Percentiles rank a stretch among this genome's conserved stretches.
These are phyloP conservation scores for Homarus americanus DNA, from an alignment of 1,140 invertebrate genomes.

Conservation along the genomic window DNA sequence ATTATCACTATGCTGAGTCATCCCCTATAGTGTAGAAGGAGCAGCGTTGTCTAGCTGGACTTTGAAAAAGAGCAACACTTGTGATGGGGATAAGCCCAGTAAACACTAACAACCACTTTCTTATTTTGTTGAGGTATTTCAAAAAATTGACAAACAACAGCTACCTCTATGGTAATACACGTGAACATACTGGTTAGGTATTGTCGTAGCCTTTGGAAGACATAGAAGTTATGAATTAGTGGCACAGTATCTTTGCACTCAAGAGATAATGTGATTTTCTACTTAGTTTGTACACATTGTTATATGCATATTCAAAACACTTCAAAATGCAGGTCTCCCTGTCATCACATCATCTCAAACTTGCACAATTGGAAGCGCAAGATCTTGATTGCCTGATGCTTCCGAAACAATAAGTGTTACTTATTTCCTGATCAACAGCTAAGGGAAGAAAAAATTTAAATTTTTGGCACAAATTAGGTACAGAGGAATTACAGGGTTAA, in stretches of 20 bases:
- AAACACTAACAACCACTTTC: conserved; percentile 64
- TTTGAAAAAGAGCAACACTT: conserved; percentile 64
- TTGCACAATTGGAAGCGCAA: conserved; percentile 65
- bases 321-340: conserved; percentile 38
- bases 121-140: conserved; percentile 70
- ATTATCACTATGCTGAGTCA: conserved; percentile 18
- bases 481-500: conserved; percentile 54
- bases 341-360: conserved; percentile 70
- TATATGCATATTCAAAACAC: conserved; percentile 55
- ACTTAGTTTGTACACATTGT: conserved; percentile 43
- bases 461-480: conserved; percentile 72
- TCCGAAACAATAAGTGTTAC: conserved; percentile 35
- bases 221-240: conserved; percentile 72
- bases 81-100: conserved; percentile 29
- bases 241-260: conserved; percentile 73
- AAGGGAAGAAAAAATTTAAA: not conserved
- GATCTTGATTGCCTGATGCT: conserved; percentile 64
- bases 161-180: conserved; percentile 62
- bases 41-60: conserved; percentile 63
- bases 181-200: conserved; percentile 60
- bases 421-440: conserved; percentile 33
- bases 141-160: conserved; percentile 68
- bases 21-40: conserved; percentile 44
- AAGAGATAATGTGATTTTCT: conserved; percentile 70
- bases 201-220: conserved; percentile 73